phyloP scores from a whole-genome alignment of 2,797 vertebrate genomes.

The Florisuga fusca region DNA sequence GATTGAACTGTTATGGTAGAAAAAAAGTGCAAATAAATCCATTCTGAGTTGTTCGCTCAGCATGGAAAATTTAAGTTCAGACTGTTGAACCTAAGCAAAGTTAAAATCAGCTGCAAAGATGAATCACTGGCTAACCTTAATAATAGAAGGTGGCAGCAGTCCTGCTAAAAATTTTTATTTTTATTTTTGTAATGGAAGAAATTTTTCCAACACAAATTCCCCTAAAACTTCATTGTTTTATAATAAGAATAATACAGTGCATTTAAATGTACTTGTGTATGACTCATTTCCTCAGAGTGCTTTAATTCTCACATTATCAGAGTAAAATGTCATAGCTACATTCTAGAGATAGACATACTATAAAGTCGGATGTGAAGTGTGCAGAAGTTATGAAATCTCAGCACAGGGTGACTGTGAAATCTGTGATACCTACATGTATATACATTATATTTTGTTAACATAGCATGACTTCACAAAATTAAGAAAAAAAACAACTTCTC shows the following conservation, averaged over 20 bases:
- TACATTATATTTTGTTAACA: neutral
- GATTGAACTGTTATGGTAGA: neutral
- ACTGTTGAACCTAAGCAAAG: neutral
- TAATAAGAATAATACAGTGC: neutral
- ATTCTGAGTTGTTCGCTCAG: neutral
- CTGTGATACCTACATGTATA: neutral
- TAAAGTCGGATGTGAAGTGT: neutral
- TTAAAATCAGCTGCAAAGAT: neutral
- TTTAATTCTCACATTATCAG: neutral
- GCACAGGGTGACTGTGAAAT: neutral
- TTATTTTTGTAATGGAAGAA: constrained; percentile 49
- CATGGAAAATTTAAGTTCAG: neutral
- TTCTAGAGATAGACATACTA: neutral
- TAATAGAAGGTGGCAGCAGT: neutral
- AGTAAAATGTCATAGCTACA: neutral
- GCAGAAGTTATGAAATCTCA: neutral
- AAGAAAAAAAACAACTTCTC: neutral
- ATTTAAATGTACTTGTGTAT: neutral
- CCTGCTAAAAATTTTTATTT: constrained; percentile 31
- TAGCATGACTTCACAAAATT: neutral
- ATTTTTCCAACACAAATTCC: neutral
- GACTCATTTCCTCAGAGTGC: neutral
- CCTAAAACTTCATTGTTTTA: constrained; percentile 23
- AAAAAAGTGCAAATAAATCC: neutral
- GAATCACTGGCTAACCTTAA: neutral